phyloP scores from a whole-genome alignment of 2,888 invertebrate species.

The Epicampocera succincta region DNA sequence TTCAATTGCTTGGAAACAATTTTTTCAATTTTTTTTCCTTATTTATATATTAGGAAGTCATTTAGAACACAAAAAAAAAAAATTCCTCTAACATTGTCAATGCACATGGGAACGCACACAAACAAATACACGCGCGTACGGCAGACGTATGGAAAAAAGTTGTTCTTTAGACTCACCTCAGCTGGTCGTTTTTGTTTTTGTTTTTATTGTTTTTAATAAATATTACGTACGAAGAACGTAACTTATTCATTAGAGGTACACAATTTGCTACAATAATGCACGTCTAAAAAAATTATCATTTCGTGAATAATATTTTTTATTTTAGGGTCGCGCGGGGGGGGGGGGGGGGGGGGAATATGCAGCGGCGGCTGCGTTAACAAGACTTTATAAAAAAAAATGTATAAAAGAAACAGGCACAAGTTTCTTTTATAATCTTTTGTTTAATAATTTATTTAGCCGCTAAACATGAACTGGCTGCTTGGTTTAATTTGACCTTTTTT shows the following conservation, averaged over 20 bases:
- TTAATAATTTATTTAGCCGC: no score
- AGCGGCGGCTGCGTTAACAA: no score
- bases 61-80: conserved; percentile 5
- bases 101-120: conserved; percentile 3
- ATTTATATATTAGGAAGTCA: conserved; percentile 38
- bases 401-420: no score
- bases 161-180: conserved; percentile 49
- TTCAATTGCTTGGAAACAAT: conserved; percentile 26
- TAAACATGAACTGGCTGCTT: no score
- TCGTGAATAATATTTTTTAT: conserved; percentile 24
- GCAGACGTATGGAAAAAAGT: not conserved
- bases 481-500: no score
- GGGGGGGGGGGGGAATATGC: no score
- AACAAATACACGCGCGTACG: not conserved
- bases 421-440: no score
- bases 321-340: no score
- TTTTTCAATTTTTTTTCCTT: conserved; percentile 18
- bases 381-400: no score
- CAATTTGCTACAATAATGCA: conserved; percentile 13
- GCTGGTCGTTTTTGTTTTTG: conserved; percentile 28
- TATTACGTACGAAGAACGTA: conserved; percentile 36
- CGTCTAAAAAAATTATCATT: conserved; percentile 41
- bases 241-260: conserved; percentile 25
- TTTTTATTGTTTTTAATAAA: conserved; percentile 3
- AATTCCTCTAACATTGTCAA: conserved; percentile 14